phyloP scores from a whole-genome alignment of 2,797 vertebrate genomes.

The Chromis chromis region DNA sequence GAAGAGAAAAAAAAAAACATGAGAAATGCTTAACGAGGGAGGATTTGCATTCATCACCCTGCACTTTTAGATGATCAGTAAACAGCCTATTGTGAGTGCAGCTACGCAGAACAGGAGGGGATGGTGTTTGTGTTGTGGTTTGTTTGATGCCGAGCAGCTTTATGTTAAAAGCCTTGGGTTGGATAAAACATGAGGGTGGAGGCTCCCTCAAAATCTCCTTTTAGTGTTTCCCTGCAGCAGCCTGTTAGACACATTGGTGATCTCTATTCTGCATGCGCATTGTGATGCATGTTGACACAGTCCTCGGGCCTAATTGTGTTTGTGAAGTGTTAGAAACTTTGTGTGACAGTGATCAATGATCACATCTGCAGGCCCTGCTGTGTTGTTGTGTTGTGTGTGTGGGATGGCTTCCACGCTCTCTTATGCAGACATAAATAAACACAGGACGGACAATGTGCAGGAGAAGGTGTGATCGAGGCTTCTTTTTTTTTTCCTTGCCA shows the following conservation, averaged over 20 bases:
- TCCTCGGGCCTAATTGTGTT: constrained; percentile 14
- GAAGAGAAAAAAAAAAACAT: neutral
- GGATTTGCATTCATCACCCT: constrained; percentile 51
- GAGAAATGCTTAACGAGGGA: constrained; percentile 30
- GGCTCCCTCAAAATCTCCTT: constrained; percentile 45
- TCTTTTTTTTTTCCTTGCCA: constrained; percentile 12
- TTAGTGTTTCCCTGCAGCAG: constrained; percentile 26
- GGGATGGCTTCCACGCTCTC: neutral
- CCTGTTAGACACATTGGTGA: constrained; percentile 11
- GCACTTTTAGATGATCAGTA: constrained; percentile 45
- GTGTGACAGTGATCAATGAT: constrained; percentile 35
- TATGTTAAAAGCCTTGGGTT: constrained; percentile 30
- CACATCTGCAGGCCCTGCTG: constrained; percentile 50
- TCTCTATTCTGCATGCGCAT: neutral
- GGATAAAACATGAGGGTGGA: constrained; percentile 49
- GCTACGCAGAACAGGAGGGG: constrained; percentile 20
- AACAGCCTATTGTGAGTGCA: constrained; percentile 20
- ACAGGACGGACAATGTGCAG: neutral
- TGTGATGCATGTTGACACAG: neutral
- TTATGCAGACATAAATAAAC: constrained; percentile 15
- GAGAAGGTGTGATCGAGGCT: constrained; percentile 23
- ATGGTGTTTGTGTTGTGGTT: constrained; percentile 18
- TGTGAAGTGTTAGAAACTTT: constrained; percentile 69
- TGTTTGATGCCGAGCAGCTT: constrained; percentile 27
- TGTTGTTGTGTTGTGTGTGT: constrained; percentile 4